A percentile compares a stretch with the other conserved stretches of the same genome.
phyloP scores from a whole-genome alignment of 1,140 invertebrate species.

The Vanessa atalanta region DNA sequence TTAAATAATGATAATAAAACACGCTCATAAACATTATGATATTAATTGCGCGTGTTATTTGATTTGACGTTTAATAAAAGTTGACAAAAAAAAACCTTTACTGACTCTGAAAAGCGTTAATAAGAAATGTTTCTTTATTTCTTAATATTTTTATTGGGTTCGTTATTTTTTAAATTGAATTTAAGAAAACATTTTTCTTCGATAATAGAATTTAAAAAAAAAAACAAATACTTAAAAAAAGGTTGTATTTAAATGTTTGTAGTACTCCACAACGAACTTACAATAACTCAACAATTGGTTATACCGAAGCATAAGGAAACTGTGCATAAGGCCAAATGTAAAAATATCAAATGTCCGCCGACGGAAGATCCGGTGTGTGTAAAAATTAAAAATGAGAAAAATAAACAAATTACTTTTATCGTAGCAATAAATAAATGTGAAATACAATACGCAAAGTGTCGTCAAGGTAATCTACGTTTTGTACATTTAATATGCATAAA shows the following conservation, averaged over 20 bases:
- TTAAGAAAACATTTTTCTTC: not conserved
- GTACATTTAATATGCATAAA: no score
- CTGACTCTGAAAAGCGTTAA: not conserved
- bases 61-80: not conserved
- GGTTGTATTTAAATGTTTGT: not conserved
- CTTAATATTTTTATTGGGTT: conserved; percentile 14
- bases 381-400: conserved; percentile 36
- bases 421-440: conserved; percentile 49
- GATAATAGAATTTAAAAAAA: no score
- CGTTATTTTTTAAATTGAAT: conserved; percentile 7
- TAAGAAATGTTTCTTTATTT: conserved; percentile 11
- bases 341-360: conserved; percentile 41
- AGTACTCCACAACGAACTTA: not conserved
- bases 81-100: not conserved
- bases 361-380: conserved; percentile 42
- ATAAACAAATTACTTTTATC: conserved; percentile 26
- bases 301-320: not conserved
- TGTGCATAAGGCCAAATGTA: conserved; percentile 33
- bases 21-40: not conserved
- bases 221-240: no score
- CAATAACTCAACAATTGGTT: not conserved
- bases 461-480: conserved; percentile 37
- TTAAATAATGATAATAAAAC: no score
- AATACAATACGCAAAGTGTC: conserved; percentile 48
- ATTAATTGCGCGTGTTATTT: conserved; percentile 4